Evolutionary conservation across 2,888 invertebrate genomes (phyloP).

Genomic region (Tanypteryx hageni): DNA sequence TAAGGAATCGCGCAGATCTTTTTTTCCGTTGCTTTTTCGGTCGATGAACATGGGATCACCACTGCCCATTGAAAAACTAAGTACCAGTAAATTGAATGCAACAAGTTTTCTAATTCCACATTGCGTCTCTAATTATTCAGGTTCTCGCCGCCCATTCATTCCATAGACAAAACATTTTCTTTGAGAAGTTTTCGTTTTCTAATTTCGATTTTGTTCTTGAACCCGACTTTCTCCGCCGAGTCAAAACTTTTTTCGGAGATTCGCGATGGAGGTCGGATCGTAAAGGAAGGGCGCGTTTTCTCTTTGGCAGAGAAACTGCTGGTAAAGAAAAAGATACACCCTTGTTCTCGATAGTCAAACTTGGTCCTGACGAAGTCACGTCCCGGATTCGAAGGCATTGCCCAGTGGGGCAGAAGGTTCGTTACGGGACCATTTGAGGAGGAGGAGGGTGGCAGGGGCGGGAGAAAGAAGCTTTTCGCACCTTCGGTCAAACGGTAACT

Average conservation of each 20-base stretch:
- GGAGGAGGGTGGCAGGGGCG: not conserved
- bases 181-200: too few species aligned
- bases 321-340: not conserved
- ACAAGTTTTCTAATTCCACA: too few species aligned
- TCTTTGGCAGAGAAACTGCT: not conserved
- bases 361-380: not conserved
- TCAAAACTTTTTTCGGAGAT: not conserved
- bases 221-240: too few species aligned
- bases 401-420: slow-evolving; percentile 7
- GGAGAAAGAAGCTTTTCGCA: not conserved
- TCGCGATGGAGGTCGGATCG: not conserved
- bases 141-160: too few species aligned
- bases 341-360: not conserved
- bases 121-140: too few species aligned
- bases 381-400: not conserved
- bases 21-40: too few species aligned
- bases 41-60: too few species aligned
- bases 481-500: not conserved
- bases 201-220: too few species aligned
- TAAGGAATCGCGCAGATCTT: too few species aligned
- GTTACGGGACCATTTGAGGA: not conserved
- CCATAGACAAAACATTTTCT: too few species aligned
- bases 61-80: too few species aligned
- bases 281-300: not conserved
- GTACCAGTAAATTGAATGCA: too few species aligned